Evolutionary conservation across 2,113 vertebrate genomes (phyloP), one percentile per base, ranked within the genome.

Genomic region (Toxostoma redivivum): DNA sequence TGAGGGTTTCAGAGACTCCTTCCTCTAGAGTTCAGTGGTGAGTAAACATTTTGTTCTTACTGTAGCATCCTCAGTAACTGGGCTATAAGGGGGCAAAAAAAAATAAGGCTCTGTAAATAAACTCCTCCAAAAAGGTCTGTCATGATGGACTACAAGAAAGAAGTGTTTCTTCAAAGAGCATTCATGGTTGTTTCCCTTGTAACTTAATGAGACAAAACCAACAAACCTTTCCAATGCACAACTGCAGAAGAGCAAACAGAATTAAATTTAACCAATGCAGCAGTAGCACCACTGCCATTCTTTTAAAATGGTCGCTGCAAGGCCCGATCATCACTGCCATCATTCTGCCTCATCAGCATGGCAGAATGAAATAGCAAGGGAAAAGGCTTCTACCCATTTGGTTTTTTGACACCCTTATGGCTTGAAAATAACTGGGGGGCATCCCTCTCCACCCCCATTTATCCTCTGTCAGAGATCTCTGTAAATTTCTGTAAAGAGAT

Each of bases 11-110:
- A 81, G 58, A 84, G 70, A 81, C 23, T 56, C 65, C 40, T 53
- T 17, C 69, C 78, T 89, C 94, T 99, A 99, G 91, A 99, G 99
- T 96, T 99, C 99, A 83, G 99, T 99, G 88, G 99, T 99, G 96
- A 99, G 98, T 95, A 99, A 98, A 96, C 98, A 98, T 94, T 98
- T 98, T 22, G 96, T 97, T 96, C 97, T 98, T 86, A 72, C 2
- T 94, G 97, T 28, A 76, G 95, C 48, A 93, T 98, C 98, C 88
- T 97, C 97, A 7, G 90, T 60, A 58, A 88, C 64, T 38, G 95
- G 80, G 89, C 98, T 98, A 86, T 78, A 91, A 86, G 58, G 64
- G 51, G 64, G 69, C 54, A 6, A 0, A 25, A 81, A 80, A 76
- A 37, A 69, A 80, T 2, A 37, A 78, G 15, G 44, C 9, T 45